Evolutionary conservation across 2,113 vertebrate genomes (phyloP).

Genomic region (Rhynchomys soricoides): DNA sequence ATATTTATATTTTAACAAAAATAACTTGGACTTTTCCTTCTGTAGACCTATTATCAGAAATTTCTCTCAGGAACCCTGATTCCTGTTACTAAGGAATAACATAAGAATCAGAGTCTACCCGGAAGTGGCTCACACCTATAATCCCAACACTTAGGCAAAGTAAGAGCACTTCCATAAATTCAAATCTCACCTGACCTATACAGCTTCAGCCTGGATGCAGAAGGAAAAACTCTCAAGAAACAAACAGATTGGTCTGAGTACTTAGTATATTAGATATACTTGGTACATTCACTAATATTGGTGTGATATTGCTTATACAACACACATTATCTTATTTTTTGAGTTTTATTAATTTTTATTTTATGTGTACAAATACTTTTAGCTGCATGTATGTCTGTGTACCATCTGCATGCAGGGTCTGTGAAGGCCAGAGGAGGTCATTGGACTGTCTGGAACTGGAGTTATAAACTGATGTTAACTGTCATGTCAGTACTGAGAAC

Average conservation of each 20-base stretch:
- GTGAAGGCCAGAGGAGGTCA: neutral
- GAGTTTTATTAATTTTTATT: neutral
- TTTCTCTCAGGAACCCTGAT: neutral
- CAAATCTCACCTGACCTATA: too few species aligned
- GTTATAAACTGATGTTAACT: neutral
- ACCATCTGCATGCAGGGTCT: neutral
- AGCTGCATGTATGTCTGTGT: neutral
- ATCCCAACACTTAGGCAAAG: neutral
- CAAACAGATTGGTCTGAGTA: neutral
- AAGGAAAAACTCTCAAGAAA: neutral
- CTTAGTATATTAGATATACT: neutral
- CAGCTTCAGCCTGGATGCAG: neutral
- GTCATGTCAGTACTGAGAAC: neutral
- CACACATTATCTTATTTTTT: neutral
- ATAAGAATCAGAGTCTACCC: neutral
- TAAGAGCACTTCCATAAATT: neutral
- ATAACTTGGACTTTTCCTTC: neutral
- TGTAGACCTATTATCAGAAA: neutral
- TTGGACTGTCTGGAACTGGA: neutral
- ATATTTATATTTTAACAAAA: constrained; percentile 26
- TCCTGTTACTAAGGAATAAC: neutral
- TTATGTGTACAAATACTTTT: neutral
- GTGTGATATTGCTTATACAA: too few species aligned
- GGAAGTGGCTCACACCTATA: neutral
- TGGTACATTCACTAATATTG: neutral